Base-by-base conservation (phyloP, 2,888 invertebrate species). In the Phorcus lineatus region DNA sequence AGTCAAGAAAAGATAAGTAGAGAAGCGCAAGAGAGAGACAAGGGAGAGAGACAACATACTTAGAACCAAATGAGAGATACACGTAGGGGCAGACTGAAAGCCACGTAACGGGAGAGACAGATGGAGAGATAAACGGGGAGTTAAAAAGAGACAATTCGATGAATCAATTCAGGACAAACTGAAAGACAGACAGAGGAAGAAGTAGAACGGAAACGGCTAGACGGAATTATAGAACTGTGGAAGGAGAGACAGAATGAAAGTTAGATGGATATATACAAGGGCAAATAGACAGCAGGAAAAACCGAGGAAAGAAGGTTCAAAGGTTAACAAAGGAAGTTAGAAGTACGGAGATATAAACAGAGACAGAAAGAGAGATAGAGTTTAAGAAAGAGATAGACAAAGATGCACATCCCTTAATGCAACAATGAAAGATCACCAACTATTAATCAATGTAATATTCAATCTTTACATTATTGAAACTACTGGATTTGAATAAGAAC, bases 361-460 rank as follows among this genome's bases (percentile, higher is more conserved):
- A 24, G 67, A 79, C 53, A 74, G 55, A 79, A 31, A 31, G 22
- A 75, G 54, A 66, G 52, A 54, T 31, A 67, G 67, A 76, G 67
- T 40, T 70, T 70, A 57, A 80, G 77, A 77, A 22, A 77, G 70
- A 77, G 52, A 82, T 57, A 80, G 70, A 74, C 74, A 77, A 28
- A 77, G 36, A 36, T 66, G 66, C 66, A 80, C 28, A 78, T 70
- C 70, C 36, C n/a, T n/a, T n/a, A n/a, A n/a, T n/a, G n/a, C n/a
- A n/a, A n/a, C n/a, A n/a, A n/a, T n/a, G n/a, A n/a, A n/a, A n/a
- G n/a, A n/a, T n/a, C n/a, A n/a, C n/a, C n/a, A n/a, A n/a, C n/a
- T n/a, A n/a, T n/a, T n/a, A n/a, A n/a, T n/a, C n/a, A n/a, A n/a
- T n/a, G n/a, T n/a, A n/a, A n/a, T n/a, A n/a, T n/a, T n/a, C n/a